A percentile compares a stretch with the other conserved stretches of the same genome.
Conservation (phyloP, 2,113 vertebrate species). For the Serilophus lunatus region DNA sequence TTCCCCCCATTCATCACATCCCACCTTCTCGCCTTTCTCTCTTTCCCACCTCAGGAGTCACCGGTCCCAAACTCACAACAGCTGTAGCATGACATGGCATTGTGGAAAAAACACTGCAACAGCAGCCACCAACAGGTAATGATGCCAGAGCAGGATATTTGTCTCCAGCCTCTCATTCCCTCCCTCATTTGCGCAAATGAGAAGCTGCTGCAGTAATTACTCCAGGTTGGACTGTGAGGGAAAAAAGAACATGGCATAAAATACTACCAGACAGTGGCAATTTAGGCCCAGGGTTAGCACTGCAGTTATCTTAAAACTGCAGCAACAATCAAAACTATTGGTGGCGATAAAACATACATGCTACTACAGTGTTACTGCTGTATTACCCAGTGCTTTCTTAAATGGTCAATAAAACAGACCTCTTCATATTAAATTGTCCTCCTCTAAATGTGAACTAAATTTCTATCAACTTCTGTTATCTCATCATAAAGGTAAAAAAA, state of each 20-base stretch:
- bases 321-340: not conserved
- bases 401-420: not conserved
- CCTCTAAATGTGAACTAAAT: not conserved
- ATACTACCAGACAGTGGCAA: not conserved
- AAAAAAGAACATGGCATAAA: not conserved
- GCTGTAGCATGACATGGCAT: not conserved
- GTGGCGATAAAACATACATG: not conserved
- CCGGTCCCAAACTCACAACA: not conserved
- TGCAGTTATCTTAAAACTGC: not conserved
- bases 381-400: not conserved
- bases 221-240: not conserved
- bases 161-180: not conserved
- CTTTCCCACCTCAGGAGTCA: fast-evolving
- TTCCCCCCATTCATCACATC: not conserved
- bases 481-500: not conserved
- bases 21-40: not conserved
- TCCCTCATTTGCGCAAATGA: not conserved
- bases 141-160: not conserved
- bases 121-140: not conserved
- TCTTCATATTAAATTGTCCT: not conserved
- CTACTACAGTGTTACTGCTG: not conserved
- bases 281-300: not conserved
- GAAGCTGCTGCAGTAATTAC: not conserved
- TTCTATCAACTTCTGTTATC: not conserved
- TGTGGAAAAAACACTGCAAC: not conserved